Evolutionary conservation across 1,140 invertebrate species (phyloP).

Genomic region (Drosophila suzukii): DNA sequence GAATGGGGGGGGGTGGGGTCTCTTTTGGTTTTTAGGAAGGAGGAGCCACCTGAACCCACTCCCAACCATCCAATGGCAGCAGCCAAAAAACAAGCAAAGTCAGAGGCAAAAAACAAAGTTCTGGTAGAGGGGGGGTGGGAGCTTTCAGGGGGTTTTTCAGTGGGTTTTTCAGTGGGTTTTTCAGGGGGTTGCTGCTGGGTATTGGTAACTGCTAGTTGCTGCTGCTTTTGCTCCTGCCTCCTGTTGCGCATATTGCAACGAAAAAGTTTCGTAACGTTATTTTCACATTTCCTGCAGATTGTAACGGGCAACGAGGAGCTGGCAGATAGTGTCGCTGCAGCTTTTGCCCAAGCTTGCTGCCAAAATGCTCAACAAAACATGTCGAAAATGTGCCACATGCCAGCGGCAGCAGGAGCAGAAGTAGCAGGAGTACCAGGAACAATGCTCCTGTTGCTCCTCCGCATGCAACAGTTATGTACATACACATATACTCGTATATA

Average conservation of each 20-base stretch:
- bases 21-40: neutral
- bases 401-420: constrained; percentile 42
- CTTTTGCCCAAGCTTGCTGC: constrained; percentile 51
- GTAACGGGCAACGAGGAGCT: constrained; percentile 58
- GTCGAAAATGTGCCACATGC: constrained; percentile 83
- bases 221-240: constrained; percentile 43
- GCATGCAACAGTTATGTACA: constrained; percentile 77
- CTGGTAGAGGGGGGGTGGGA: neutral
- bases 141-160: constrained; percentile 1
- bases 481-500: constrained; percentile 1
- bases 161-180: constrained; percentile 2
- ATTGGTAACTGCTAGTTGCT: constrained; percentile 38
- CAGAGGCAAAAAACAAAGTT: constrained; percentile 59
- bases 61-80: constrained; percentile 56
- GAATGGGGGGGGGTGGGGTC: too few relatives aligned
- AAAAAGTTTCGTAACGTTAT: constrained; percentile 81
- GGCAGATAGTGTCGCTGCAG: constrained; percentile 46
- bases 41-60: constrained; percentile 27
- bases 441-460: constrained; percentile 47
- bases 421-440: neutral
- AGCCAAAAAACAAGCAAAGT: constrained; percentile 62
- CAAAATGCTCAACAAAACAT: constrained; percentile 81
- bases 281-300: constrained; percentile 80
- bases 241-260: constrained; percentile 78
- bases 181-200: constrained; percentile 6